These are phyloP conservation scores for Virgularia gustaviana DNA, from an alignment of 92 coral and sea anemone genomes.

Conservation along the genomic window DNA sequence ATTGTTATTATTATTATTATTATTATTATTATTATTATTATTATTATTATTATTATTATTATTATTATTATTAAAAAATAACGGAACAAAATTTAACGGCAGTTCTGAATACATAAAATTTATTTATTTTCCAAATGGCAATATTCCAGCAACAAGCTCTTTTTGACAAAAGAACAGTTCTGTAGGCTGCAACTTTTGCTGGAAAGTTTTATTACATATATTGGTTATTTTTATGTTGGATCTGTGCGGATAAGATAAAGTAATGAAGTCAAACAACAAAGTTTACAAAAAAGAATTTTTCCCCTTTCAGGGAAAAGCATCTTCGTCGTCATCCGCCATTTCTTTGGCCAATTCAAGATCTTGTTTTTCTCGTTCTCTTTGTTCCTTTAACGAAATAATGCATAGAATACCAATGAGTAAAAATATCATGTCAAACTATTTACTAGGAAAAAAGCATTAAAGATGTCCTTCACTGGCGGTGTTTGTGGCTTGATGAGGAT, in stretches of 20 bases:
- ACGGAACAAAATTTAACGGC: too few relatives aligned
- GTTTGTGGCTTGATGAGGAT: too few relatives aligned
- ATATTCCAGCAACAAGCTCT: neutral
- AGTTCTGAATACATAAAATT: too few relatives aligned
- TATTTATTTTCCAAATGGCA: neutral
- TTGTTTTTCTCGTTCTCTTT: conserved; percentile 96
- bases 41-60: too few relatives aligned
- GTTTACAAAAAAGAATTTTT: neutral
- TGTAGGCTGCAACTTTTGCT: neutral
- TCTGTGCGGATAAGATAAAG: neutral
- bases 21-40: too few relatives aligned
- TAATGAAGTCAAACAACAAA: neutral
- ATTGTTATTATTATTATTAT: too few relatives aligned
- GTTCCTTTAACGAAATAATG: conserved; percentile 77
- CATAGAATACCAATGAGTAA: conserved; percentile 5
- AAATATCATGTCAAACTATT: too few relatives aligned
- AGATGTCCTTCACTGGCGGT: too few relatives aligned
- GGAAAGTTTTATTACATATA: neutral
- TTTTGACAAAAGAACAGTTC: neutral
- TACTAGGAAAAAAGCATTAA: too few relatives aligned
- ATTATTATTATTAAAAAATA: too few relatives aligned
- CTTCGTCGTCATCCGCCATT: conserved; percentile 99
- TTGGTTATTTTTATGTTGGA: neutral
- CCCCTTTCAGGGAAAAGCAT: conserved; percentile 66
- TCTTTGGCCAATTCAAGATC: conserved; percentile 98